Base-by-base conservation (phyloP, 2,888 invertebrate genomes). In the Volucella bombylans region DNA sequence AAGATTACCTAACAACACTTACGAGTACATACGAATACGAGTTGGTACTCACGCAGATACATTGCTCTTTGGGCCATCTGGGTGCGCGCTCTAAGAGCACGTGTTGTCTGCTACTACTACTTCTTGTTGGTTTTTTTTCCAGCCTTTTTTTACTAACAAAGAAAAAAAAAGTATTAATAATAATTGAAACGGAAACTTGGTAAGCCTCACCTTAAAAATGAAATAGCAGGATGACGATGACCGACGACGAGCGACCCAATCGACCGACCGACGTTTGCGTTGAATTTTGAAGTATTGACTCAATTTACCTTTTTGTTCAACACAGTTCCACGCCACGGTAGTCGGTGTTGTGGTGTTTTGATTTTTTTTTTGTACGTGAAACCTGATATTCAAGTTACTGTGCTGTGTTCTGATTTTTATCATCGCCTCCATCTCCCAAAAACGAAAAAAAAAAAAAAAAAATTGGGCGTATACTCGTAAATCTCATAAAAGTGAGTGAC, bases 311-410 rank as follows among this genome's bases (percentile, higher is more conserved):
- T 64, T 55, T 57, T 49, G 47, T 38, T 54, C 31, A 47, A 83
- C 31, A 31, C 6, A 31, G 31, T 31, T 31, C 31, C 6, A 31
- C 4, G 23, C 23, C 23, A 23, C 80, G 41, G 83, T 80, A 85
- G 80, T 76, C 61, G 23, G 54, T 15, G 77, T 49, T 62, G 76
- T 61, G 61, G 65, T 76, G 68, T 23, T 23, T 23, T 23, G 18
- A 1, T 23, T 23, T 23, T 76, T 81, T 79, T 79, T 73, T 55
- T 83, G 67, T 76, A 76, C 81, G 57, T 85, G 85, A 85, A 85
- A 85, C 85, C 77, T 81, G 85, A 85, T 85, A 85, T 85, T 76
- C 81, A 59, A 72, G 76, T 85, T 72, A 76, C 68, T 64, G 45
- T 41, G 49, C 50, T 64, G 15, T 78, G 71, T 14, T 47, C 55